Conservation (phyloP, 2,113 vertebrate genomes). For the Beaufortia kweichowensis region DNA sequence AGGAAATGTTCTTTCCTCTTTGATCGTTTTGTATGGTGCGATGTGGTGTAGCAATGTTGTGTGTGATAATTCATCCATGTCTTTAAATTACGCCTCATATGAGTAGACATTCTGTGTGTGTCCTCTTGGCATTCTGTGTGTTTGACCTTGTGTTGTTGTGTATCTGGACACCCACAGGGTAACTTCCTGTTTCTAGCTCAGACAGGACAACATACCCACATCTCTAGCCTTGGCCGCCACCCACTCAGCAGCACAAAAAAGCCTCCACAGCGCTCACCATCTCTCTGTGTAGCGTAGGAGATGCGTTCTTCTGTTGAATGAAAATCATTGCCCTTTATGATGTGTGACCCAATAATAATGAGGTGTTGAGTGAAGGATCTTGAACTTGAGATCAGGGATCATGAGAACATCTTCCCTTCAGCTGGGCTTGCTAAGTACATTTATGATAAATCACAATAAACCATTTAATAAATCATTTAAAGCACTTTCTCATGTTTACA, state of each 20-base stretch:
- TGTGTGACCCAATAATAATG: no score
- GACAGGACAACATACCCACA: slow-evolving; percentile 10
- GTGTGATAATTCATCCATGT: no score
- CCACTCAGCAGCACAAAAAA: background rate
- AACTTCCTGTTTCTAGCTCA: slow-evolving; percentile 35
- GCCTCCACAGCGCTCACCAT: background rate
- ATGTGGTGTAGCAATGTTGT: background rate
- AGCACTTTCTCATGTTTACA: no score
- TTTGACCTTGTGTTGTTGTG: slow-evolving; percentile 25
- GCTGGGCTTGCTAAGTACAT: no score
- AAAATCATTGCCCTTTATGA: no score
- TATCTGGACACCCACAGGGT: slow-evolving; percentile 35
- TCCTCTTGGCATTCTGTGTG: background rate
- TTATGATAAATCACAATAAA: no score
- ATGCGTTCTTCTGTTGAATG: no score
- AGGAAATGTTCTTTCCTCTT: background rate
- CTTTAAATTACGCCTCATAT: background rate
- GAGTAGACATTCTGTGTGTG: background rate
- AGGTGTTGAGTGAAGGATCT: no score
- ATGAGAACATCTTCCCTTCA: no score
- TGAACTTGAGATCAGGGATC: no score
- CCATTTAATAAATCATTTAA: no score
- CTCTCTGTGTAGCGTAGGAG: background rate
- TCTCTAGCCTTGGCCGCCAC: no score
- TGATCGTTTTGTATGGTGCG: background rate